Base-by-base conservation (phyloP, 2,113 vertebrate species). In the Vanacampus margaritifer region DNA sequence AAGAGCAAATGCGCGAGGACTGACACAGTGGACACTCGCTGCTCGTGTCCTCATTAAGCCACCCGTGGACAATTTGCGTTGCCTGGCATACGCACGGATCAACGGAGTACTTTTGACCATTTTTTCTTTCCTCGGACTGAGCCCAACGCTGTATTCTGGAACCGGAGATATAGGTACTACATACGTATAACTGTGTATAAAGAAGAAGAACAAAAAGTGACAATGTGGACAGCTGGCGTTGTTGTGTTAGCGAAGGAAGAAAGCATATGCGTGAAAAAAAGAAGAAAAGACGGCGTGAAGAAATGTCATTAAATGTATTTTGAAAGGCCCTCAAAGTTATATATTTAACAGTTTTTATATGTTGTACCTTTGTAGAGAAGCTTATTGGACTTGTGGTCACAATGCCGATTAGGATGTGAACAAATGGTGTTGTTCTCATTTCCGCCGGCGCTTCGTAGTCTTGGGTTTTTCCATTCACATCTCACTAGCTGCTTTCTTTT, bases 291-390 rank as follows among this genome's bases (percentile, higher is more conserved):
- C 91, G 87, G 92, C 72, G 71, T 87, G 67, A 83, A 84, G 89
- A 95, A 92, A 94, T 93, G 94, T 96, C 94, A 98, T 96, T 96
- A 94, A 96, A 95, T 98, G 96, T 98, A 98, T 99, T 99, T 98
- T 99, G 94, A 96, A 94, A 96, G 96, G 94, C 94, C 92, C 93
- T 94, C 95, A 96, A 89, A 97, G 94, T 96, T 97, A 95, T 98
- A 98, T 98, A 98, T 98, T 99, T 98, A 98, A 95, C 96, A 98
- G 94, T 98, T 98, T 62, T 99, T 98, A 95, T 98, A 99, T 97
- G 95, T 97, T 95, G 97, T 98, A 98, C 95, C 96, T 98, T 98
- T 98, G 95, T 98, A 99, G 95, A 98, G 93, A 97, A 95, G 91
- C 93, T 95, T 98, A 95, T 97, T 94, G 95, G 94, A 96, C 95